Base-by-base conservation (phyloP, 2,888 invertebrate species). In the Exephanes ischioxanthus region DNA sequence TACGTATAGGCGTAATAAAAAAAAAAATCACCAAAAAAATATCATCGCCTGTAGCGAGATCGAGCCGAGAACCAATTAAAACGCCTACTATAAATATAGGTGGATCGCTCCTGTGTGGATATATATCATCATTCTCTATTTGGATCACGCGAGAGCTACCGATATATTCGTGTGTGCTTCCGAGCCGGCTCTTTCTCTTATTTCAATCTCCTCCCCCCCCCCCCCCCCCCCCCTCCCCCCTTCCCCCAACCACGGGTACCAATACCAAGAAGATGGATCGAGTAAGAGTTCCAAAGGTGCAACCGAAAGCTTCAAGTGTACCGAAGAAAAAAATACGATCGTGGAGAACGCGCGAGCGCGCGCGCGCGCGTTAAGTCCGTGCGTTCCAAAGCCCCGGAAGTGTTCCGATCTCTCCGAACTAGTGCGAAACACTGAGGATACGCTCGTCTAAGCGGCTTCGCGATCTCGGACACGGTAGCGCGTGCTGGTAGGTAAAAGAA, bases 21-120 rank as follows among this genome's bases (percentile, higher is more conserved):
- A 63, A 22, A 58, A 30, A 66, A 26, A 68, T 41, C 71, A 51
- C 33, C 71, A 67, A 85, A 85, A 85, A 71, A 82, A 70, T 63
- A 82, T 72, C 71, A 71, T 55, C 72, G 75, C 41, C 71, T 45
- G 51, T 58, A 68, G 58, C 80, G 33, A 76, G 67, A 75, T 78
- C 79, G 79, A 83, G 82, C 83, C 45, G 85, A 70, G 83, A 83
- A 83, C 85, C 85, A 85, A 85, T 85, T 85, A 85, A 85, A 85
- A 85, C 85, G 79, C 85, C 85, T 85, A 85, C 83, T 82, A 80
- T 83, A 83, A 85, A 80, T 82, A 73, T 53, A 73, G 58, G 51
- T 77, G 61, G 72, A 73, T 76, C 66, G 82, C 85, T 78, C 19
- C 79, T 80, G 79, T 48, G 48, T 41, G 51, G 48, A 53, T 45